These are phyloP conservation scores for Trisateles emortualis DNA, from an alignment of 2,888 invertebrate genomes.

Conservation along the genomic window DNA sequence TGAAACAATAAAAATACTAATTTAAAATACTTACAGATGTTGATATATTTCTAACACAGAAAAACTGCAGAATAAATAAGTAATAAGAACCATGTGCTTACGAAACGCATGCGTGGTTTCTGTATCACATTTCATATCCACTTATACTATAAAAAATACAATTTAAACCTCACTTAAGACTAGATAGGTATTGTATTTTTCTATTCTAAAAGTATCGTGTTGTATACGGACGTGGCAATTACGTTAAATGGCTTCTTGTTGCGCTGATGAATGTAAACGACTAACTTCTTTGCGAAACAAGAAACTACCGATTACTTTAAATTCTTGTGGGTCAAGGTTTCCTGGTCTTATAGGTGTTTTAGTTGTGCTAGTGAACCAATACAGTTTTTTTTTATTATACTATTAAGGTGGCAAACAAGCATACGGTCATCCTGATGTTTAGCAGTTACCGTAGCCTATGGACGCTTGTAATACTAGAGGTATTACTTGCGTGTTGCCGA, in stretches of 20 bases:
- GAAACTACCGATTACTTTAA: constrained; percentile 19
- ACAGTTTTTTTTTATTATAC: too few relatives aligned
- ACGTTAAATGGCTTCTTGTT: constrained; percentile 10
- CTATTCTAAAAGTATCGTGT: background rate
- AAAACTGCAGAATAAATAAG: too few relatives aligned
- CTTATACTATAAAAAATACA: too few relatives aligned
- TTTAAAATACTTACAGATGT: too few relatives aligned
- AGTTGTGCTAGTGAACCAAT: too few relatives aligned
- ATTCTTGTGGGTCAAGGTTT: constrained; percentile 28
- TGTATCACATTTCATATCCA: constrained; percentile 14
- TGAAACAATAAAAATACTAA: constrained; percentile 48
- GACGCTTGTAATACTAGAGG: too few relatives aligned
- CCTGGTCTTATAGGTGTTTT: constrained; percentile 1
- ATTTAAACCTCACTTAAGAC: background rate
- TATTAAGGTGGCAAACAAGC: too few relatives aligned
- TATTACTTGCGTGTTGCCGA: too few relatives aligned
- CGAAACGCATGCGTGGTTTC: background rate
- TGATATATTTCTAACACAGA: too few relatives aligned
- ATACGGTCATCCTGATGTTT: too few relatives aligned
- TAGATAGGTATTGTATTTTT: background rate
- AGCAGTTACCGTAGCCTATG: too few relatives aligned
- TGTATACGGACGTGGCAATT: constrained; percentile 14
- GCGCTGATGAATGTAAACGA: constrained; percentile 11
- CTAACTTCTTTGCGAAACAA: constrained; percentile 14
- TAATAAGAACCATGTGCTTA: too few relatives aligned